Conservation (phyloP, 2,113 vertebrate species). For the Panthera tigris region DNA sequence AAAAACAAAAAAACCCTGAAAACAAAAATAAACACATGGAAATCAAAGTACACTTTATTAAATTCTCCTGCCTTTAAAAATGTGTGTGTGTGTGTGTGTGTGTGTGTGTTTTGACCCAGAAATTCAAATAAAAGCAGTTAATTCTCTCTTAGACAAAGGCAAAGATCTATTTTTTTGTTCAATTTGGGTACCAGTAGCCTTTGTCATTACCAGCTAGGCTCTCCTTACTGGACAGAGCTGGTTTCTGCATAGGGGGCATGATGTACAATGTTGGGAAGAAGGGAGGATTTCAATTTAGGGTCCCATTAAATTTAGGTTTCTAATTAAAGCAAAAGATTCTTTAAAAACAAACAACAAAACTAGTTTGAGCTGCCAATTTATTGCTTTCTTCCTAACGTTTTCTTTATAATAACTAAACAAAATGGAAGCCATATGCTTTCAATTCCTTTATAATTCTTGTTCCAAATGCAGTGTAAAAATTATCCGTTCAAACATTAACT, state of each 20-base stretch:
- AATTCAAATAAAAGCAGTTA: not conserved
- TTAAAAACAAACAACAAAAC: not conserved
- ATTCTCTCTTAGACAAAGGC: not conserved
- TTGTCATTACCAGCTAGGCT: not conserved
- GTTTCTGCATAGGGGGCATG: not conserved
- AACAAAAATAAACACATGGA: not conserved
- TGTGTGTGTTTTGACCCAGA: not conserved
- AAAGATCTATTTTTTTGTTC: not conserved
- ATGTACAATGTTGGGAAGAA: not conserved
- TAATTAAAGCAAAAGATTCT: conserved; percentile 6
- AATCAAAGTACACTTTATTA: not conserved
- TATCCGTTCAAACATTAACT: not conserved
- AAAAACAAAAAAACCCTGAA: not conserved
- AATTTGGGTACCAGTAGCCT: not conserved
- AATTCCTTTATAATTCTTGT: conserved; percentile 22
- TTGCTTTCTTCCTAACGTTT: not conserved
- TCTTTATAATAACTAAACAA: not conserved
- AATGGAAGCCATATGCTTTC: not conserved
- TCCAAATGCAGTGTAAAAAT: not conserved
- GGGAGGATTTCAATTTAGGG: not conserved
- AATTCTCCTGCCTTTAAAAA: not conserved
- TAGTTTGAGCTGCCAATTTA: not conserved
- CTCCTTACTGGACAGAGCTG: not conserved
- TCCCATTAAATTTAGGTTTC: not conserved
- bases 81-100: not conserved